These are phyloP conservation scores for Thermophis baileyi DNA, from an alignment of 2,113 vertebrate genomes.

Conservation along the genomic window DNA sequence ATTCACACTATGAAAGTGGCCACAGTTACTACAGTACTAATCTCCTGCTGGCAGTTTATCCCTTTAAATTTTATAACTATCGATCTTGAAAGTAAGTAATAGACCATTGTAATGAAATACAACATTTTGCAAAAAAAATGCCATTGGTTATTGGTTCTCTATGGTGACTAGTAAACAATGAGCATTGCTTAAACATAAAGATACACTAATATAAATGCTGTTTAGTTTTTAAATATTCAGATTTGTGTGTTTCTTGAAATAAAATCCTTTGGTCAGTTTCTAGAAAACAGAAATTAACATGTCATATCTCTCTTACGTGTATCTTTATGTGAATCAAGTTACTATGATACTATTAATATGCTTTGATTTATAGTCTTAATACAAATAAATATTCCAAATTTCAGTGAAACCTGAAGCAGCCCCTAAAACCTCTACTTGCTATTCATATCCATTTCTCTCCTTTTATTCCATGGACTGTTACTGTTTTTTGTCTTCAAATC, in stretches of 20 bases:
- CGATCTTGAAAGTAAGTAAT: neutral
- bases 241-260: neutral
- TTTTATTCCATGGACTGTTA: neutral
- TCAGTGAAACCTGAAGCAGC: neutral
- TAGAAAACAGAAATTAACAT: too few species aligned
- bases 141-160: neutral
- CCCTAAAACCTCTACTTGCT: neutral
- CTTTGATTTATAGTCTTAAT: neutral
- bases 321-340: neutral
- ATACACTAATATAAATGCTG: neutral
- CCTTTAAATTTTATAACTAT: neutral
- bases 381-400: neutral
- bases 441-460: neutral
- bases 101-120: neutral
- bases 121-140: neutral
- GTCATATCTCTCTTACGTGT: too few species aligned
- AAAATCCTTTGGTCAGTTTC: neutral
- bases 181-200: neutral
- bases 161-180: neutral
- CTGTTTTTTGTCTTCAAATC: neutral
- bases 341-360: neutral
- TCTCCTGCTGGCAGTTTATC: neutral
- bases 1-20: neutral
- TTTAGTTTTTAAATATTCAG: neutral
- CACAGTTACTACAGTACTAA: neutral